Evolutionary conservation across 2,888 invertebrate species (phyloP).

Genomic region (Saturnia japonica): DNA sequence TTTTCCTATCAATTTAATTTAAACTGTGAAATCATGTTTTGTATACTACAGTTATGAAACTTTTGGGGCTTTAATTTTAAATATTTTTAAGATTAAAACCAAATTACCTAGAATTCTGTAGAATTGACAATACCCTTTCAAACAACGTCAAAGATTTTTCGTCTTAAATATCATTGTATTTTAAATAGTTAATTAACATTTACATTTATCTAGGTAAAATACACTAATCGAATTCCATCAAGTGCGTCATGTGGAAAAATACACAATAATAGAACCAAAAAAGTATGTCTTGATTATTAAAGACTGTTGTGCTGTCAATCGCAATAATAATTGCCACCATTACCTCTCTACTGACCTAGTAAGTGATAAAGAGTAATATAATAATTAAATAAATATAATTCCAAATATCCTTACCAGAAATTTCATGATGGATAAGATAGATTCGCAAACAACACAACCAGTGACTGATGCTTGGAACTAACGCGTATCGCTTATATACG

Average conservation of each 20-base stretch:
- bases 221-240: neutral
- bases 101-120: neutral
- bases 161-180: neutral
- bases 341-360: neutral
- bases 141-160: neutral
- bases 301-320: neutral
- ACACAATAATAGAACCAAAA: neutral
- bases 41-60: no score
- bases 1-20: neutral
- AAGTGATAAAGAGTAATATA: neutral
- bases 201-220: neutral
- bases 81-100: neutral
- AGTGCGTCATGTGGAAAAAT: neutral
- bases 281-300: neutral
- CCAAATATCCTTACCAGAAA: constrained; percentile 33
- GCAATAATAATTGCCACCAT: neutral
- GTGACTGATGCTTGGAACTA: constrained; percentile 28
- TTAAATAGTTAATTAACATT: no score
- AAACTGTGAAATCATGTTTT: neutral
- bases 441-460: constrained; percentile 15
- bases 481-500: constrained; percentile 14
- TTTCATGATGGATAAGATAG: constrained; percentile 33
- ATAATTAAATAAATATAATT: neutral
- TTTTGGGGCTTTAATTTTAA: no score
- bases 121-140: neutral